These are phyloP conservation scores for Pygoscelis adeliae DNA, from an alignment of 2,113 vertebrate species.

Conservation along the genomic window DNA sequence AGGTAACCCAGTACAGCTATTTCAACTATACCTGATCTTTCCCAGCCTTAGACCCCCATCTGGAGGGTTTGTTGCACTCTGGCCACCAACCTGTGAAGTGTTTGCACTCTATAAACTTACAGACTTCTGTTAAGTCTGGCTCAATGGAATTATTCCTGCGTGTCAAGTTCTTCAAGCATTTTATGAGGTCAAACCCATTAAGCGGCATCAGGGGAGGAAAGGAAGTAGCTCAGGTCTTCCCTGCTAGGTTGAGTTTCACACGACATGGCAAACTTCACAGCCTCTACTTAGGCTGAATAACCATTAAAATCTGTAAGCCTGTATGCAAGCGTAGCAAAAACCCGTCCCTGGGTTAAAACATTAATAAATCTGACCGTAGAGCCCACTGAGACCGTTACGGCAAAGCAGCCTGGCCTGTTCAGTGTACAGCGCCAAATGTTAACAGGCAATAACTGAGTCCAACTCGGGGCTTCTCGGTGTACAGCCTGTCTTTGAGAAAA, in stretches of 20 bases:
- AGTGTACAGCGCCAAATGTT: fast-evolving
- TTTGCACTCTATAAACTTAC: neutral
- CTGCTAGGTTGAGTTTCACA: neutral
- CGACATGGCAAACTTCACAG: neutral
- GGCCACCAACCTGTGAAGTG: neutral
- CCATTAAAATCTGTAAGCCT: neutral
- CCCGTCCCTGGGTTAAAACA: neutral
- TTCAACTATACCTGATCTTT: neutral
- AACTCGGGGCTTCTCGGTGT: fast-evolving
- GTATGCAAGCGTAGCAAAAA: neutral
- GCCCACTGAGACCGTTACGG: fast-evolving
- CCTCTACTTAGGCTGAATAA: neutral
- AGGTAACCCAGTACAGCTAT: neutral
- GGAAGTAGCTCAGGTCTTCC: neutral
- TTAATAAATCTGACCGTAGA: neutral
- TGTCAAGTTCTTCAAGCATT: neutral
- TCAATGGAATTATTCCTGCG: neutral
- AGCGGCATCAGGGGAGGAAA: neutral
- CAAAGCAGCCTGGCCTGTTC: neutral
- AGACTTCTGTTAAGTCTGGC: neutral
- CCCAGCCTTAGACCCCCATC: neutral
- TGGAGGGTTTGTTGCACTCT: neutral
- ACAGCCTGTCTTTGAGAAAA: neutral
- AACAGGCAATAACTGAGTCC: fast-evolving
- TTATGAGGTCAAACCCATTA: neutral